A percentile compares a stretch with the other conserved stretches of the same genome.
phyloP scores from a whole-genome alignment of 2,113 vertebrate genomes.

The Ammospiza caudacuta region DNA sequence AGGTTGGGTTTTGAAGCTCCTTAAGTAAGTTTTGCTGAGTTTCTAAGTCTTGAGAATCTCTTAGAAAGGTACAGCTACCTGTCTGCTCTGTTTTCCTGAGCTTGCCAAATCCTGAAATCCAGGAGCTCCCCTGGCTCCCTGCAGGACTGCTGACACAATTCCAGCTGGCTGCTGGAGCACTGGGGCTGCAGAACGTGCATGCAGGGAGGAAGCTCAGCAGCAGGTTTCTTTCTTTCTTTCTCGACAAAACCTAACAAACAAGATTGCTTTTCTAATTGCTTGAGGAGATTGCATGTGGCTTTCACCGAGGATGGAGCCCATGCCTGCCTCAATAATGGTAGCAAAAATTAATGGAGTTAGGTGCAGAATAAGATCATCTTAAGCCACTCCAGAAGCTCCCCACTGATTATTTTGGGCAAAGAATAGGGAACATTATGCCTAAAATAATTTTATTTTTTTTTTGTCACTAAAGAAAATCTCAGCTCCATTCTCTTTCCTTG shows the following conservation, averaged over 20 bases:
- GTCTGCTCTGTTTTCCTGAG: not conserved
- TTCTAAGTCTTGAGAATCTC: not conserved
- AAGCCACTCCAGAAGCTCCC: not conserved
- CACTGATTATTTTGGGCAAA: not conserved
- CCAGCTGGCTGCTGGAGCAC: not conserved
- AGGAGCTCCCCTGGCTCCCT: rapidly evolving
- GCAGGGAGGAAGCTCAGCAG: not conserved
- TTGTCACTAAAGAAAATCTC: not conserved
- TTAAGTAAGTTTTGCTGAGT: not conserved
- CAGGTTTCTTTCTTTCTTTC: not conserved
- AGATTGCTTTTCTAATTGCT: not conserved
- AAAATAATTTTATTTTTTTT: not conserved
- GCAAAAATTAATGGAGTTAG: not conserved
- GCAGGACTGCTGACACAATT: not conserved
- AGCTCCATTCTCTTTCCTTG: not conserved
- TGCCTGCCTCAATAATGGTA: not conserved
- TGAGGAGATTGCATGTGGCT: not conserved
- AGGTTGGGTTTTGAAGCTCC: not conserved
- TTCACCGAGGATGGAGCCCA: not conserved
- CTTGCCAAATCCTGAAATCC: not conserved
- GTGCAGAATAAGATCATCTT: not conserved
- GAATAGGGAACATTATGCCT: not conserved
- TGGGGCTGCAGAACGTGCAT: rapidly evolving
- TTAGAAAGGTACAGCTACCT: not conserved
- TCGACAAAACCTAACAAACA: not conserved